These are phyloP conservation scores for Tarsius wallacei DNA, from an alignment of 2,797 vertebrate genomes.

Conservation along the genomic window DNA sequence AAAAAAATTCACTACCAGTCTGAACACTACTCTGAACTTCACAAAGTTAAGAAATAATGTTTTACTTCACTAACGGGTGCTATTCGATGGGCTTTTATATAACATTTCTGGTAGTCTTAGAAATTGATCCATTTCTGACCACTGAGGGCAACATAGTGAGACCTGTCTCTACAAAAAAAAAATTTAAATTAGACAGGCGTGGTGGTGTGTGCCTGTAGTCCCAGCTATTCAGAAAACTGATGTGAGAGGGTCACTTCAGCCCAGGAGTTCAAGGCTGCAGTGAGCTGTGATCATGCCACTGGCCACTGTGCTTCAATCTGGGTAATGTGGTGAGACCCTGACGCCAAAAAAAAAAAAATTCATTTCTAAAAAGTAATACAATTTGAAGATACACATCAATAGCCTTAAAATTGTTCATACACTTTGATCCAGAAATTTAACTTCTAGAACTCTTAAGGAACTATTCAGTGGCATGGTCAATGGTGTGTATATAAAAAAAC, in stretches of 20 bases:
- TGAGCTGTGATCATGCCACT: too few relatives aligned
- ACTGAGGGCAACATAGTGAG: too few relatives aligned
- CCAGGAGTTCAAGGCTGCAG: too few relatives aligned
- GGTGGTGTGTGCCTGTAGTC: too few relatives aligned
- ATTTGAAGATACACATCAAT: not conserved
- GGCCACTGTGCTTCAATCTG: too few relatives aligned
- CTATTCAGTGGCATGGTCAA: not conserved
- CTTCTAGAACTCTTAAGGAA: not conserved
- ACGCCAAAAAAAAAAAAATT: too few relatives aligned
- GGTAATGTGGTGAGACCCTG: too few relatives aligned
- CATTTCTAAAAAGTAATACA: not conserved
- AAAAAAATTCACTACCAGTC: conserved; percentile 38
- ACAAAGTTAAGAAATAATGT: conserved; percentile 53
- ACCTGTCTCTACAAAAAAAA: too few relatives aligned
- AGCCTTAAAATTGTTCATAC: not conserved
- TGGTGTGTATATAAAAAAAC: not conserved
- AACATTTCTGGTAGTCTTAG: conserved; percentile 42
- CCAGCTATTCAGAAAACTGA: too few relatives aligned
- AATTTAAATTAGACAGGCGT: too few relatives aligned
- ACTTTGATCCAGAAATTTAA: conserved; percentile 21
- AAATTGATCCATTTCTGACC: not conserved
- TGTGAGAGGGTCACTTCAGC: too few relatives aligned
- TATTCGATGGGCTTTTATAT: not conserved
- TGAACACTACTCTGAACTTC: conserved; percentile 51
- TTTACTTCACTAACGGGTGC: not conserved